Base-by-base conservation (phyloP, 2,113 vertebrate species). In the Carettochelys insculpta region DNA sequence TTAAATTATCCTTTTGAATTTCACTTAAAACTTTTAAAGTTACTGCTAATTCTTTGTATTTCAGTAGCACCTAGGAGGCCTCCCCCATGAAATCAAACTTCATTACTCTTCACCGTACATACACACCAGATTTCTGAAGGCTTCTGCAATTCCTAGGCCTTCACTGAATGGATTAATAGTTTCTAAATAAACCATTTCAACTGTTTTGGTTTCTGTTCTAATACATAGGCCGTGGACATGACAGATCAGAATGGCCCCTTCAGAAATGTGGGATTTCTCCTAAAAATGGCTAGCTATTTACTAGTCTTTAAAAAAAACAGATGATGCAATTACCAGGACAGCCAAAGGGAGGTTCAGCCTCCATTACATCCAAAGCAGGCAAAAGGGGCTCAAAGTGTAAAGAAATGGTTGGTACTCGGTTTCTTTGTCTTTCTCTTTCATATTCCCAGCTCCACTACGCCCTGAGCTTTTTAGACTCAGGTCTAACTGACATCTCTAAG, bases 181-280 rank as follows among this genome's bases (percentile, higher is more conserved):
- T 65, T 65, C 58, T 34, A 65, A 65, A 65, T 65, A 65, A 94
- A 56, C 56, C 54, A 65, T 80, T 78, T 45, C 56, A 1, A 92
- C 77, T 85, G 24, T 71, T 27, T 41, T 65, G 48, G 27, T 80
- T 9, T 86, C 45, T 58, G 84, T 38, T 56, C 52, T 84, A 61
- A 78, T 45, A 3, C 27, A 51, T 54, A 10, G 19, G 16, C 82
- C 45, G 93, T 19, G 61, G 83, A 86, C 73, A 51, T 47, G 11
- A 90, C 91, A 87, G 89, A 86, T 83, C 41, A 85, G 50, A 93
- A 78, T 34, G 13, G 8, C 38, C 86, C 3, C 77, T 85, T 85
- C 8, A 79, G 77, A 91, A 94, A 93, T 68, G 82, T 61, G 31
- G 27, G 84, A 78, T 86, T 94, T 85, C 71, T 6, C 84, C 73